Evolutionary conservation across 2,888 invertebrate species (phyloP).

Genomic region (Iselma pallidipennis): DNA sequence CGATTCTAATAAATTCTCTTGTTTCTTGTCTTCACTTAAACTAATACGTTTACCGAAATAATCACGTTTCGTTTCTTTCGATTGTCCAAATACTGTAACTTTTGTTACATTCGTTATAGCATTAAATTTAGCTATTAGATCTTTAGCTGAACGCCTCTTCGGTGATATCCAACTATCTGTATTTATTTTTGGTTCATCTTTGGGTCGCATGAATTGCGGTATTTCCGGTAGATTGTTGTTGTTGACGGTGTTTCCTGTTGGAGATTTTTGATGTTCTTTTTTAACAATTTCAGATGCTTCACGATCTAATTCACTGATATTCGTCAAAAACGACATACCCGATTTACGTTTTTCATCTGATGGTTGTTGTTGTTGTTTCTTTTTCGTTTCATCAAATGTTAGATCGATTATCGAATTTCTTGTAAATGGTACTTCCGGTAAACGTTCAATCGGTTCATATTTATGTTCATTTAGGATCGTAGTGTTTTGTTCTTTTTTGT

Average conservation of each 20-base stretch:
- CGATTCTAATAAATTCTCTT: conserved; percentile 41
- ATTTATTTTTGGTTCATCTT: conserved; percentile 41
- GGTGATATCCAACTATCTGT: conserved; percentile 47
- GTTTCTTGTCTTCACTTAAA: conserved; percentile 41
- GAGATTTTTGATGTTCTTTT: conserved; percentile 36
- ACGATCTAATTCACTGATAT: conserved; percentile 78
- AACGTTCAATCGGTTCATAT: conserved; percentile 49
- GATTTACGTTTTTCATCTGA: conserved; percentile 61
- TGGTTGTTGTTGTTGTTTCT: conserved; percentile 45
- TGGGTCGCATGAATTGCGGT: conserved; percentile 54
- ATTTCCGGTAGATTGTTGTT: no score
- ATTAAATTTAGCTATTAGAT: conserved; percentile 67
- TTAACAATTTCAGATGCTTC: conserved; percentile 77
- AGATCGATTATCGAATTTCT: conserved; percentile 55
- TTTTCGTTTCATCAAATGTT: conserved; percentile 36
- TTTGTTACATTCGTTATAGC: conserved; percentile 63
- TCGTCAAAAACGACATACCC: conserved; percentile 67
- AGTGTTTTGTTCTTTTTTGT: conserved; percentile 48
- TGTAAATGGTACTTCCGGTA: conserved; percentile 61
- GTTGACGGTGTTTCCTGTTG: conserved; percentile 26
- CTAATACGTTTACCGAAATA: conserved; percentile 46
- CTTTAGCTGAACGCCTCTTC: conserved; percentile 56
- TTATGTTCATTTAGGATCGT: conserved; percentile 46
- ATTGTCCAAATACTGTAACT: conserved; percentile 57
- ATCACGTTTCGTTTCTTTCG: conserved; percentile 42